These are phyloP conservation scores for Oryzias javanicus DNA, from an alignment of 2,113 vertebrate genomes.

Conservation along the genomic window DNA sequence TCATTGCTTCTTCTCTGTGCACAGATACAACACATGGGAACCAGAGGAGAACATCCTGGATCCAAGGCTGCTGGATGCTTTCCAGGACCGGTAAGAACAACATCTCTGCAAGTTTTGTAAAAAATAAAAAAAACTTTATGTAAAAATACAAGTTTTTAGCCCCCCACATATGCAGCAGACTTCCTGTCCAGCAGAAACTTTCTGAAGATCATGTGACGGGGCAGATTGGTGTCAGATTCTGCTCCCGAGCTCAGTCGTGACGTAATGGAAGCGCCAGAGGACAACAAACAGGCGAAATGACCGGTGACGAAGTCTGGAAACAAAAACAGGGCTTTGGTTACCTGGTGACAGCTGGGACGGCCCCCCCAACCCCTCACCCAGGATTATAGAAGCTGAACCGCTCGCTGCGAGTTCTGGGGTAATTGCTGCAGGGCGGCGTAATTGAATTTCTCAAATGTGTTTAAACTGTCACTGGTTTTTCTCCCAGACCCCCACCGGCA, in stretches of 20 bases:
- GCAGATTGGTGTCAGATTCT: conserved; percentile 3
- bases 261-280: conserved; percentile 7
- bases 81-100: conserved; percentile 69
- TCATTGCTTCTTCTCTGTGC: conserved; percentile 20
- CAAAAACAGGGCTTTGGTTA: not conserved
- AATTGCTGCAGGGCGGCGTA: conserved; percentile 25
- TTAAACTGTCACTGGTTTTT: conserved; percentile 44
- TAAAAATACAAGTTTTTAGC: no score
- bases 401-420: not conserved
- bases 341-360: no score
- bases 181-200: not conserved
- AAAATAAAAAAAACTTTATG: no score
- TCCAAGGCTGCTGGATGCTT: conserved; percentile 74
- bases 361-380: no score
- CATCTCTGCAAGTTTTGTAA: not conserved
- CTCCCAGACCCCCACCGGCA: conserved; percentile 24
- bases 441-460: conserved; percentile 27
- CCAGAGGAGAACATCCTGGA: conserved; percentile 79
- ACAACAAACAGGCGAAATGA: not conserved
- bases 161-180: not conserved
- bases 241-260: conserved; percentile 4
- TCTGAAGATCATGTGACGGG: conserved; percentile 5
- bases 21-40: conserved; percentile 79
- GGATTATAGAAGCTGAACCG: no score
- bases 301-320: conserved; percentile 2